Percentiles rank a stretch among this genome's conserved stretches.
phyloP scores from a whole-genome alignment of 2,797 vertebrate species.

The Cuculus canorus region DNA sequence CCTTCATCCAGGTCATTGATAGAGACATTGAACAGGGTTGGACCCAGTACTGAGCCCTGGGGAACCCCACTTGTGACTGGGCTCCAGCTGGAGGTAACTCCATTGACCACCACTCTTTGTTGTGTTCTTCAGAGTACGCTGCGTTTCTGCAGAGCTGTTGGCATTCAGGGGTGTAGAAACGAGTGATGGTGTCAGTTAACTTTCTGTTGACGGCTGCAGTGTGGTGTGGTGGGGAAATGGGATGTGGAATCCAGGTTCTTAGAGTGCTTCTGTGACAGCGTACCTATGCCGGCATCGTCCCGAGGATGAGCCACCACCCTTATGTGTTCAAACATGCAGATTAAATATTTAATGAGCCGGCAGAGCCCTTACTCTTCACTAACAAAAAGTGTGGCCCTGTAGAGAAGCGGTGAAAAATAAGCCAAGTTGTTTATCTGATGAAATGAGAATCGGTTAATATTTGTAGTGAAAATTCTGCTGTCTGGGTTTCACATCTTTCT shows the following conservation, averaged over 20 bases:
- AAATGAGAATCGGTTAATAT: background rate
- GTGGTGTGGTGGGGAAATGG: background rate
- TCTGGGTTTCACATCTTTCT: background rate
- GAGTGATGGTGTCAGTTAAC: accelerated
- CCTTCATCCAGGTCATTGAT: no score
- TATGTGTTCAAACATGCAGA: background rate
- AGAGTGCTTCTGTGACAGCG: background rate
- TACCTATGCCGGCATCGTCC: background rate
- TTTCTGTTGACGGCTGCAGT: background rate
- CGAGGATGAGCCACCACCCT: background rate
- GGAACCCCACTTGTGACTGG: no score
- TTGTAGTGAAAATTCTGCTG: background rate
- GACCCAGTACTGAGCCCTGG: no score
- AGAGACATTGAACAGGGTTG: no score
- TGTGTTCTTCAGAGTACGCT: accelerated
- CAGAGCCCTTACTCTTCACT: background rate
- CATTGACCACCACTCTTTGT: no score
- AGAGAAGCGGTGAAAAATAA: background rate
- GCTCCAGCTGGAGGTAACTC: no score
- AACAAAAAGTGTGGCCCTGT: background rate
- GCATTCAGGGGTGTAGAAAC: accelerated
- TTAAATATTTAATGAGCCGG: background rate
- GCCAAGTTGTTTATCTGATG: background rate
- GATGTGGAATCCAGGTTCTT: background rate
- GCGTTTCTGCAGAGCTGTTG: background rate